Base-by-base conservation (phyloP, 2,888 invertebrate species). In the Tigriopus californicus region DNA sequence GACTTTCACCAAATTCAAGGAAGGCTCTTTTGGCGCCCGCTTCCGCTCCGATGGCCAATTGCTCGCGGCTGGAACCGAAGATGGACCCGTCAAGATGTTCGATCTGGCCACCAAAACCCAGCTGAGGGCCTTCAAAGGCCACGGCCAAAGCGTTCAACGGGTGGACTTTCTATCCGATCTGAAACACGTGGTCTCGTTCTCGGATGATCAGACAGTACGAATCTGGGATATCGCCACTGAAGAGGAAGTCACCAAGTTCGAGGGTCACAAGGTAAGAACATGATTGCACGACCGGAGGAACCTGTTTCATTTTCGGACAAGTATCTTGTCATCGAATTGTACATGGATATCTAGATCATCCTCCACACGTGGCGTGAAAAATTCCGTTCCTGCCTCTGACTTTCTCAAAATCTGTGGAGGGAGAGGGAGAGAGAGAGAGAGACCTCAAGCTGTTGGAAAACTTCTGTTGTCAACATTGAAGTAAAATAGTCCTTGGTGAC, bases 191-290 rank as follows among this genome's bases (percentile, higher is more conserved):
- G 77, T 83, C 1, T 89, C 90, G 65, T 92, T 85, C 69, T 86
- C 90, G 2, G 92, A 95, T 74, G 94, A 95, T 69, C 88, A 86
- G 72, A 78, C 82, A 6, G 80, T 85, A 5, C 77, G 79, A 63
- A 67, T 92, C n/a, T 94, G 92, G 91, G 94, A 95, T 68, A 83
- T 95, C 66, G 79, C 87, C 0, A 83, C 80, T 61, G 90, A 91
- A 72, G 80, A 80, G 62, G 77, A 80, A 66, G 66, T 88, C 22
- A 71, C 77, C 18, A 78, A 75, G 24, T 73, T 71, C 62, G 64
- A 66, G 41, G 74, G 74, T 60, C 74, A 75, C 63, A 66, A 68
- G 63, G 73, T 73, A 65, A 63, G 65, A 55, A 4, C n/a, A 40
- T 15, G 22, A 67, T 60, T 57, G 18, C 65, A 75, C 72, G 90